Percentiles rank a stretch among this genome's conserved stretches.
Conservation (phyloP, 1,140 invertebrate species). For the Apis laboriosa region DNA sequence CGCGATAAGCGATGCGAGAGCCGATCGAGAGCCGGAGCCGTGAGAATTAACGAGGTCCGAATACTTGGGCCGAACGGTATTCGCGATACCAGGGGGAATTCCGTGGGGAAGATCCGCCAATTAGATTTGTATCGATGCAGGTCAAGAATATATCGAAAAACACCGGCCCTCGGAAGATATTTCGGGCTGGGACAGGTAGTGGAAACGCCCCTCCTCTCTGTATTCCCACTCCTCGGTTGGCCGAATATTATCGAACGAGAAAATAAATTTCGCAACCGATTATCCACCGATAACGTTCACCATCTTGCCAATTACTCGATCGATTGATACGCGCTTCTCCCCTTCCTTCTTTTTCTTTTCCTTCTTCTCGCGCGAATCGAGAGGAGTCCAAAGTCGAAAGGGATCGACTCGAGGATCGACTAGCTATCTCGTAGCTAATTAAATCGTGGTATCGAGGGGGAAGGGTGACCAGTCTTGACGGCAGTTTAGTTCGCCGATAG, state of each 20-base stretch:
- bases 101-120: slow-evolving; percentile 49
- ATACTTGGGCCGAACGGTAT: slow-evolving; percentile 66
- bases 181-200: slow-evolving; percentile 32
- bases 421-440: slow-evolving; percentile 1
- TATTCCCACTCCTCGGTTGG: not conserved
- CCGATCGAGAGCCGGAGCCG: slow-evolving; percentile 52
- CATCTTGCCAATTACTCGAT: not conserved
- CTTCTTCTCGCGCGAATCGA: not conserved
- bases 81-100: slow-evolving; percentile 48
- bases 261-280: slow-evolving; percentile 26
- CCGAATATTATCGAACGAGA: not conserved
- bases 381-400: not conserved
- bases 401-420: not conserved
- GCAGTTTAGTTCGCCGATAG: slow-evolving; percentile 50
- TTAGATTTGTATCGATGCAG: slow-evolving; percentile 61
- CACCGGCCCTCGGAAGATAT: slow-evolving; percentile 29
- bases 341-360: not conserved
- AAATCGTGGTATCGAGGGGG: slow-evolving; percentile 13
- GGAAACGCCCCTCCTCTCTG: not conserved
- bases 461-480: slow-evolving; percentile 47
- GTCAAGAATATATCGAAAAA: slow-evolving; percentile 50
- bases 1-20: slow-evolving; percentile 20
- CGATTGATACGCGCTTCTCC: not conserved
- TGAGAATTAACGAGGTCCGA: slow-evolving; percentile 76
- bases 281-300: slow-evolving; percentile 21